Conservation (phyloP, 2,797 vertebrate genomes). For the Danio albolineatus region DNA sequence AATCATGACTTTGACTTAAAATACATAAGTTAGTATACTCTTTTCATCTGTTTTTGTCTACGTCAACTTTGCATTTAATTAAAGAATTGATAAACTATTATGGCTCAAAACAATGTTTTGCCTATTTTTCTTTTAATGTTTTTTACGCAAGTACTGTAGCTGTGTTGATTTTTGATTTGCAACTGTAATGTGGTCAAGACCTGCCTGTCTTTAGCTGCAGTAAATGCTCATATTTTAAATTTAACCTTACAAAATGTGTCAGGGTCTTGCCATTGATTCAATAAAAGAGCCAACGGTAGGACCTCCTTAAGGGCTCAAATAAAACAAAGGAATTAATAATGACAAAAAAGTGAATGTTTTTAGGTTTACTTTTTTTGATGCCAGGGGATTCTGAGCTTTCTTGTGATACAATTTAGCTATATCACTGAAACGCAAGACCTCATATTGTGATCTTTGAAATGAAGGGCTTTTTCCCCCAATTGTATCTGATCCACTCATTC, state of each 20-base stretch:
- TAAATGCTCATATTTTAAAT: conserved; percentile 15
- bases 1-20: too few relatives aligned
- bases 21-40: too few relatives aligned
- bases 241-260: neutral
- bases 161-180: too few relatives aligned
- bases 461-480: conserved; percentile 65
- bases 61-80: too few relatives aligned
- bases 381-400: conserved; percentile 41
- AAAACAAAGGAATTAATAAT: conserved; percentile 41
- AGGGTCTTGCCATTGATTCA: conserved; percentile 4
- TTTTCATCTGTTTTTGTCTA: too few relatives aligned
- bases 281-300: conserved; percentile 6
- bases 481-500: conserved; percentile 64
- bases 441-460: conserved; percentile 64
- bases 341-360: conserved; percentile 8
- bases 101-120: too few relatives aligned
- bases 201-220: neutral
- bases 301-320: conserved; percentile 1
- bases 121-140: too few relatives aligned
- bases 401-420: conserved; percentile 58
- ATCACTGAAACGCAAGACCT: conserved; percentile 60
- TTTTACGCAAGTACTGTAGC: too few relatives aligned
- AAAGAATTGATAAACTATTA: too few relatives aligned
- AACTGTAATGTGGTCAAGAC: too few relatives aligned
- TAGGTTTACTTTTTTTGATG: conserved; percentile 34